Base-by-base conservation (phyloP, 2,888 invertebrate species). In the Eupithecia subfuscata region DNA sequence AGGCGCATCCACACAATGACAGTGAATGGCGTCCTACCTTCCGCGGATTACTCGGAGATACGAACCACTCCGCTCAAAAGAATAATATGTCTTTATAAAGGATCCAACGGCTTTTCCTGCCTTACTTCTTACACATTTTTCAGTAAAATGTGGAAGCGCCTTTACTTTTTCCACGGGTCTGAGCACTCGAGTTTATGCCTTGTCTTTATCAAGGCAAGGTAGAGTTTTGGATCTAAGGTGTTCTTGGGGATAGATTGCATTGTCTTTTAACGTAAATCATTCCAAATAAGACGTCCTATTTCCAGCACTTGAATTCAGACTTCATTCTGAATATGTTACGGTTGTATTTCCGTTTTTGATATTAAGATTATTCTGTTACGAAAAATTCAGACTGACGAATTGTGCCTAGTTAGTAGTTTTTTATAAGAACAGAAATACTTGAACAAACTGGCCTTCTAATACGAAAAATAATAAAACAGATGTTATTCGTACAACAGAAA, bases 31-130 rank as follows among this genome's bases (percentile, higher is more conserved):
- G 86, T 82, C 80, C 86, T 89, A 94, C 94, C 94, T 93, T 91
- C 86, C 87, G 80, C 83, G 91, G 94, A 94, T 94, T 93, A 94
- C 90, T 79, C 69, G 87, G 85, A 85, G 88, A 90, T 90, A 91
- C 87, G 87, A 90, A 92, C 88, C 91, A 89, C 86, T 89, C 88
- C 87, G 87, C 88, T 93, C 93, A 92, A 93, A 94, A 93, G 94
- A 94, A 94, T 94, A 94, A 94, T 94, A 94, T 92, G 92, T 94
- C 94, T 94, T 94, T 94, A 94, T 94, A 94, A 91, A 89, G 89
- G 90, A 92, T 92, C 91, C 90, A 88, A 86, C 86, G 90, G 92
- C 92, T 92, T 93, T 93, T 90, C 90, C 86, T 90, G 92, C 91
- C 89, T 91, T 90, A 92, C 91, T 92, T 86, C 87, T 87, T 92